These are phyloP conservation scores for Lepidurus packardi DNA, from an alignment of 1,140 invertebrate species.

Conservation along the genomic window DNA sequence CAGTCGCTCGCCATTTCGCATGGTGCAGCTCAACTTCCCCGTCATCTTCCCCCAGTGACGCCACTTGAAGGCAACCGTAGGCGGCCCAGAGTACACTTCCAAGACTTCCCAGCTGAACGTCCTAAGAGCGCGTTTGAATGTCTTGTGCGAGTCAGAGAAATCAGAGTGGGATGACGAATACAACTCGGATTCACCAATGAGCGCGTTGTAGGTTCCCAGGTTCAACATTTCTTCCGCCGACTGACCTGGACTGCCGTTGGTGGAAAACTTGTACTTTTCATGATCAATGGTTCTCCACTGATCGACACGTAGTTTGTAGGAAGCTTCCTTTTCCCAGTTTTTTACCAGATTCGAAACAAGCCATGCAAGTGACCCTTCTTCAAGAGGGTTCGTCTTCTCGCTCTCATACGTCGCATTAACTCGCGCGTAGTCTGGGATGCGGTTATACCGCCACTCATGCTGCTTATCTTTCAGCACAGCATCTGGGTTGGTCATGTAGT, in stretches of 20 bases:
- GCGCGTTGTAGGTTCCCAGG: conserved; percentile 35
- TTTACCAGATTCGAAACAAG: conserved; percentile 35
- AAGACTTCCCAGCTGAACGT: conserved; percentile 34
- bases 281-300: conserved; percentile 33
- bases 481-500: conserved; percentile 34
- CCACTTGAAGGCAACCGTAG: conserved; percentile 36
- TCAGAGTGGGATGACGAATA: conserved; percentile 26
- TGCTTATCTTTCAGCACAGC: conserved; percentile 33
- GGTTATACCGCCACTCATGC: conserved; percentile 32
- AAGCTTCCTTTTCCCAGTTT: conserved; percentile 37
- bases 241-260: conserved; percentile 29
- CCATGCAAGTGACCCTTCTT: conserved; percentile 33
- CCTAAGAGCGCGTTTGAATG: conserved; percentile 31
- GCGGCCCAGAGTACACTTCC: conserved; percentile 35
- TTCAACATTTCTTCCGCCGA: conserved; percentile 24
- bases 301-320: conserved; percentile 29
- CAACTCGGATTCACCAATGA: conserved; percentile 34
- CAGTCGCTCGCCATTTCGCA: conserved; percentile 32
- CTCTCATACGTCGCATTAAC: conserved; percentile 35
- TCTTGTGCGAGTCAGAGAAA: conserved; percentile 29
- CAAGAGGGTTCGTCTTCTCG: conserved; percentile 31
- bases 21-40: conserved; percentile 32
- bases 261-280: conserved; percentile 28
- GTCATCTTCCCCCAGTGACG: conserved; percentile 36
- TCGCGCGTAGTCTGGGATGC: conserved; percentile 34